phyloP scores from a whole-genome alignment of 2,888 invertebrate genomes.

The Standfussiana lucernea region DNA sequence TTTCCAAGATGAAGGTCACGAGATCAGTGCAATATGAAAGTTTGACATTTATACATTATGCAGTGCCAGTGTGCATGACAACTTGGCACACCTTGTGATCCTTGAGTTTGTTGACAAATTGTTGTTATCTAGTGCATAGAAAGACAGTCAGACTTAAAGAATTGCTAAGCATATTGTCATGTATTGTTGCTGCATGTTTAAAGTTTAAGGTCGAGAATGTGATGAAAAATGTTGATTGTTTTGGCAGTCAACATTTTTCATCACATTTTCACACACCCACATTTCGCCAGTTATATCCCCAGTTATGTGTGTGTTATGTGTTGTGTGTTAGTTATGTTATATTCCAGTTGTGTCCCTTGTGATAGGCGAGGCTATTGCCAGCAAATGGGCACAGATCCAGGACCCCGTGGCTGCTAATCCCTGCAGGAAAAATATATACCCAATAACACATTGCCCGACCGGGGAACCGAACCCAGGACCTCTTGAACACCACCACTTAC shows the following conservation, averaged over 20 bases:
- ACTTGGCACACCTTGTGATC: conserved; percentile 53
- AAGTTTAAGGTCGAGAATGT: conserved; percentile 32
- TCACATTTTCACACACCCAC: too few relatives aligned
- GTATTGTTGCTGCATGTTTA: conserved; percentile 21
- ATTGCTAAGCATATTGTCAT: conserved; percentile 33
- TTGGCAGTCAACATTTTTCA: too few relatives aligned
- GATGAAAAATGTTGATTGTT: conserved; percentile 1
- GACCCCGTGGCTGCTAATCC: not conserved
- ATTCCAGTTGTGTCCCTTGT: not conserved
- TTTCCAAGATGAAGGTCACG: conserved; percentile 58
- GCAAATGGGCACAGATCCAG: not conserved
- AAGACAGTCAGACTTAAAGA: conserved; percentile 7
- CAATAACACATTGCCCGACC: too few relatives aligned
- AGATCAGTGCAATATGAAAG: conserved; percentile 71
- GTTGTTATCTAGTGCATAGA: conserved; percentile 39
- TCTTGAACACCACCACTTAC: not conserved
- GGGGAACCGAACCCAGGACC: not conserved
- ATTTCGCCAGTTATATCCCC: not conserved
- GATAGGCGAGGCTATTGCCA: not conserved
- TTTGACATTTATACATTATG: conserved; percentile 69
- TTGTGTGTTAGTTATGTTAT: too few relatives aligned
- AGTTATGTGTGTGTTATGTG: too few relatives aligned
- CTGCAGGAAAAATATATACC: not conserved
- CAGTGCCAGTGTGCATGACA: conserved; percentile 43
- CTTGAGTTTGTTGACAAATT: conserved; percentile 59